A percentile compares a stretch with the other conserved stretches of the same genome.
Conservation (phyloP, 2,888 invertebrate genomes). For the Drosophila peninsularis region DNA sequence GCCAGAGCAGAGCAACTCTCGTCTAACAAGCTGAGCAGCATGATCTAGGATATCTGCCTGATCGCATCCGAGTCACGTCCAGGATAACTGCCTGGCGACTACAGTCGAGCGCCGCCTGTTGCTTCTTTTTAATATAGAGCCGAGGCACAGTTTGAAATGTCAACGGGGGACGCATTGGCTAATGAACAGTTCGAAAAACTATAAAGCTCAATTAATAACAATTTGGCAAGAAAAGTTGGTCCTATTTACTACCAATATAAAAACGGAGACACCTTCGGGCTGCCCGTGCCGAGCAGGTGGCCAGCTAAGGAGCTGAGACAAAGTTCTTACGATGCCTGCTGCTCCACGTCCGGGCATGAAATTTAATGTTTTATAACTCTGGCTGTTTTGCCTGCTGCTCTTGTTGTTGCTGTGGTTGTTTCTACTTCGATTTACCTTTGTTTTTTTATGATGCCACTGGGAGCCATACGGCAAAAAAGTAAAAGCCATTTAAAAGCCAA, state of each 20-base stretch:
- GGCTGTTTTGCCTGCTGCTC: conserved; percentile 10
- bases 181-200: conserved; percentile 73
- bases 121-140: not conserved
- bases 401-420: conserved; percentile 42
- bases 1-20: too few relatives aligned
- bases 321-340: conserved; percentile 27
- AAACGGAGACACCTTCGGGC: conserved; percentile 18
- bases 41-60: too few relatives aligned
- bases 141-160: conserved; percentile 30
- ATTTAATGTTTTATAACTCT: conserved; percentile 67
- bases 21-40: too few relatives aligned
- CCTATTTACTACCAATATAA: conserved; percentile 38
- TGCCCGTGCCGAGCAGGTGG: conserved; percentile 8
- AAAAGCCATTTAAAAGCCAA: conserved; percentile 79
- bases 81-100: conserved; percentile 3
- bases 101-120: not conserved
- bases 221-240: conserved; percentile 66
- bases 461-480: conserved; percentile 77
- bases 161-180: conserved; percentile 43
- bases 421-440: conserved; percentile 75
- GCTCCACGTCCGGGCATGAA: conserved; percentile 40
- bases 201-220: conserved; percentile 80
- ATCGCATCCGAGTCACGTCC: too few relatives aligned
- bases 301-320: conserved; percentile 51
- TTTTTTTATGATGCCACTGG: conserved; percentile 76